Evolutionary conservation across 2,888 invertebrate species (phyloP).

Genomic region (Drosophila fulvimacula): DNA sequence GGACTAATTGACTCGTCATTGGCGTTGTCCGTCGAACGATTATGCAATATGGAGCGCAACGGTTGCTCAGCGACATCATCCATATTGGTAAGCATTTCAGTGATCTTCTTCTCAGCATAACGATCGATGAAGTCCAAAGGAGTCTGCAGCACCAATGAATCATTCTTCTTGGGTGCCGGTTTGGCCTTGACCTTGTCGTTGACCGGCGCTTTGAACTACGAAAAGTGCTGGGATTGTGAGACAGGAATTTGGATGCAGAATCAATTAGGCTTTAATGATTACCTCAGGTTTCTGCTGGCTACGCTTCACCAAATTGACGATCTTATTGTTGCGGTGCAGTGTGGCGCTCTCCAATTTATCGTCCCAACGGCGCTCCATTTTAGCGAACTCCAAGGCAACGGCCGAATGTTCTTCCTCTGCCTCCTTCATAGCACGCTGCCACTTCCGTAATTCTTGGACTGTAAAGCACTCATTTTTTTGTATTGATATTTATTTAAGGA

Average conservation of each 20-base stretch:
- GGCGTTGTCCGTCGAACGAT: background rate
- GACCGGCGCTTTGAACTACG: background rate
- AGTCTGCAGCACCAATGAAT: slow-evolving; percentile 5
- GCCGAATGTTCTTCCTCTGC: background rate
- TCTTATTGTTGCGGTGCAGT: slow-evolving; percentile 27
- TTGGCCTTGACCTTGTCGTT: background rate
- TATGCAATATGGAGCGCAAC: slow-evolving; percentile 29
- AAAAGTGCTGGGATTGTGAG: background rate
- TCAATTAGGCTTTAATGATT: background rate
- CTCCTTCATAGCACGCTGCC: slow-evolving; percentile 5
- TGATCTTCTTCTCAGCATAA: background rate
- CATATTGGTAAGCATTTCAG: background rate
- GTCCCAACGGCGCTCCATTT: slow-evolving; percentile 4
- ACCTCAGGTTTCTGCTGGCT: background rate
- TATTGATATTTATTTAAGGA: too few relatives aligned
- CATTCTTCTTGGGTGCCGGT: background rate
- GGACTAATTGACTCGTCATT: background rate
- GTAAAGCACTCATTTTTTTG: background rate
- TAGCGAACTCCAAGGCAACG: background rate
- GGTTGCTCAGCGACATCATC: background rate
- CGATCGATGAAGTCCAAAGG: slow-evolving; percentile 31
- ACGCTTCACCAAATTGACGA: slow-evolving; percentile 17
- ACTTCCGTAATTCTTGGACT: slow-evolving; percentile 38
- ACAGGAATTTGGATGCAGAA: background rate
- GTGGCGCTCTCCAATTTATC: slow-evolving; percentile 18